A percentile compares a stretch with the other conserved stretches of the same genome.
Evolutionary conservation across 2,797 vertebrate species (phyloP).

Genomic region (Semotilus atromaculatus): DNA sequence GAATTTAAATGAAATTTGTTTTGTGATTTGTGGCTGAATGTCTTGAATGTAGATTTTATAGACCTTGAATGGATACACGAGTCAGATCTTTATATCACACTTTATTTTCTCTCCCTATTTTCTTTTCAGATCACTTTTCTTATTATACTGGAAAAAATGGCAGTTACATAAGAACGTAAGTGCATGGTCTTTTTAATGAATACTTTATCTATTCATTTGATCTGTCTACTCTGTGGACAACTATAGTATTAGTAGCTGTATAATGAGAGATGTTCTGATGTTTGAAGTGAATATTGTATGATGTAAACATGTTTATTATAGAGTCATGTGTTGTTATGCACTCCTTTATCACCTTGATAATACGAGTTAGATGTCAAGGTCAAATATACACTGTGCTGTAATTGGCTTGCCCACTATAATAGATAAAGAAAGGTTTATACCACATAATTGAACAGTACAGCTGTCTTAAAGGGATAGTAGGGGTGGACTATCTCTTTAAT

Average conservation of each 20-base stretch:
- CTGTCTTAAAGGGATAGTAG: neutral
- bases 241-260: neutral
- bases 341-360: neutral
- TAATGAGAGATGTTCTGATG: neutral
- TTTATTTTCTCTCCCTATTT: neutral
- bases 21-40: neutral
- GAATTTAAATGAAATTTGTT: neutral
- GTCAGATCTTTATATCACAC: conserved; percentile 22
- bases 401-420: neutral
- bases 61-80: conserved; percentile 3
- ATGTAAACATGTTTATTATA: neutral
- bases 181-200: neutral
- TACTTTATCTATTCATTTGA: neutral
- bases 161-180: conserved; percentile 24
- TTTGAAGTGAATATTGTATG: neutral
- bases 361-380: neutral
- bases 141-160: neutral
- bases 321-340: neutral
- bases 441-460: neutral
- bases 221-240: neutral
- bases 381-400: neutral
- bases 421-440: neutral
- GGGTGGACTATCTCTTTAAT: neutral
- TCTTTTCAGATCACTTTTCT: conserved; percentile 14
- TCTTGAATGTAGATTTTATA: conserved; percentile 9